phyloP scores from a whole-genome alignment of 2,113 vertebrate species.

The Jaculus jaculus region DNA sequence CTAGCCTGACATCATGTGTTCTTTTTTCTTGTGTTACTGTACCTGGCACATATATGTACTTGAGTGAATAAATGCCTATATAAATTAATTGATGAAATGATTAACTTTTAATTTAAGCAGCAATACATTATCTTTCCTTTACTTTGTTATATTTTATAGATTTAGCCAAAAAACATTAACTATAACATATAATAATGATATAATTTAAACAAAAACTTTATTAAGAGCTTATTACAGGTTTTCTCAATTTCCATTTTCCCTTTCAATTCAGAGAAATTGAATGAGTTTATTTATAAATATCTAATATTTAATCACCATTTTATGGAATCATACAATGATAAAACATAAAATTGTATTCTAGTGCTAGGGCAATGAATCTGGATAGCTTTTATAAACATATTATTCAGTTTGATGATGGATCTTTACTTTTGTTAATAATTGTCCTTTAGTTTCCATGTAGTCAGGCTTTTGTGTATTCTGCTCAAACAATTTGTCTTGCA shows the following conservation, averaged over 20 bases:
- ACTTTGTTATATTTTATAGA: background rate
- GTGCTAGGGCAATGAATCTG: background rate
- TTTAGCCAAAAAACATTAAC: conserved; percentile 35
- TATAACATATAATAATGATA: background rate
- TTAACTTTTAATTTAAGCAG: background rate
- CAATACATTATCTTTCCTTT: background rate
- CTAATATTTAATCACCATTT: background rate
- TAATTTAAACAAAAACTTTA: background rate
- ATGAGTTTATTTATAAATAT: background rate
- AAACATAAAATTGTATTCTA: background rate
- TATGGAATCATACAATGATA: background rate
- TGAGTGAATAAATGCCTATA: background rate
- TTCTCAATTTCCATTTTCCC: background rate
- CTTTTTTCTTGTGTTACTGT: background rate
- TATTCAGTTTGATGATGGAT: background rate
- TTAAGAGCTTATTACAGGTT: background rate
- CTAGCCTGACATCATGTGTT: background rate
- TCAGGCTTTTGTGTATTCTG: conserved; percentile 17
- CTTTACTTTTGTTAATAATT: conserved; percentile 44
- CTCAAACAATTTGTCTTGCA: conserved; percentile 44
- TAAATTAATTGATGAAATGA: background rate
- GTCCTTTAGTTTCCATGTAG: conserved; percentile 21
- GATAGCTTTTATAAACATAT: background rate
- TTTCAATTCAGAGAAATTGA: background rate
- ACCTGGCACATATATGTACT: background rate